These are phyloP conservation scores for Oxyruncus cristatus DNA, from an alignment of 2,113 vertebrate species.

Conservation along the genomic window DNA sequence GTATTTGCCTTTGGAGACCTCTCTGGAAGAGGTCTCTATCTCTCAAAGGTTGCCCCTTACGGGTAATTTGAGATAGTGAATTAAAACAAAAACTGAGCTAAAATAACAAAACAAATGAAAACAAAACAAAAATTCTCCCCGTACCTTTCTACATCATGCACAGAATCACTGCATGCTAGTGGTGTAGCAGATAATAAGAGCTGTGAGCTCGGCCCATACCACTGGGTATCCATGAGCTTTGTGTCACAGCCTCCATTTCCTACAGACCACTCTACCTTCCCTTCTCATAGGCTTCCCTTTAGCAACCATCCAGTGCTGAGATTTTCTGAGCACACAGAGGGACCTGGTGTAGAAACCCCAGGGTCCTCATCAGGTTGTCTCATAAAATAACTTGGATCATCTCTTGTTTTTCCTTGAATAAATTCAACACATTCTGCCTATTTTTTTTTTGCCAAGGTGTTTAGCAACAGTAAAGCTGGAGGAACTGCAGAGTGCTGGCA, in stretches of 20 bases:
- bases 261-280: background rate
- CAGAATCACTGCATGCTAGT: background rate
- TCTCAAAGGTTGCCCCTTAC: background rate
- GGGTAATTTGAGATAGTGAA: background rate
- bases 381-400: constrained; percentile 37
- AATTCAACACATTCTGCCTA: constrained; percentile 5
- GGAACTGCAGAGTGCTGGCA: constrained; percentile 26
- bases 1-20: background rate
- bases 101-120: background rate
- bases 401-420: constrained; percentile 51
- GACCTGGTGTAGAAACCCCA: background rate
- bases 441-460: constrained; percentile 44
- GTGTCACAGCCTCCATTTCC: background rate
- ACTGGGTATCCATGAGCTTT: background rate
- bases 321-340: background rate
- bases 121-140: background rate
- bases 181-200: background rate
- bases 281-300: background rate
- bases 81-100: background rate
- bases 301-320: background rate
- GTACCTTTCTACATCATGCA: background rate
- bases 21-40: background rate
- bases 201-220: background rate
- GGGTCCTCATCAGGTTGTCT: background rate
- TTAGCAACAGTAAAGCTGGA: constrained; percentile 52